Percentiles rank a stretch among this genome's conserved stretches.
These are phyloP conservation scores for Eospalax fontanierii DNA, from an alignment of 2,797 vertebrate genomes.

Conservation along the genomic window DNA sequence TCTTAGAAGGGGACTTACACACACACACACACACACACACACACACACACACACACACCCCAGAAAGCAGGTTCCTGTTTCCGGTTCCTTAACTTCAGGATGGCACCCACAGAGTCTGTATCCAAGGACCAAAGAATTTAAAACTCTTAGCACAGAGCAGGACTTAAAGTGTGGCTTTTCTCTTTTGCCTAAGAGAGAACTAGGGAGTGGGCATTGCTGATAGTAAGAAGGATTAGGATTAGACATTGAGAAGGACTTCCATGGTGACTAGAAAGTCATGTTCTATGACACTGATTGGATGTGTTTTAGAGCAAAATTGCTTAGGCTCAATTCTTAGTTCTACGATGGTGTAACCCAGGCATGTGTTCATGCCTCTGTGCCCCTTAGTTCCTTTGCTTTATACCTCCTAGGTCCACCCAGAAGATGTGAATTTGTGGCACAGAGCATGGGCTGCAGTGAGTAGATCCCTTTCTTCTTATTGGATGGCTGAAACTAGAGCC, in stretches of 20 bases:
- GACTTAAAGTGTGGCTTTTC: not conserved
- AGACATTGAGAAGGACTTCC: conserved; percentile 49
- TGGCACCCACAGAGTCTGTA: not conserved
- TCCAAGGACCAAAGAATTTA: not conserved
- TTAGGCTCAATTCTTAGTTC: not conserved
- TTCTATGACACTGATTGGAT: rapidly evolving
- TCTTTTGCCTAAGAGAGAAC: not conserved
- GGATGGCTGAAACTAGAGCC: too few relatives aligned
- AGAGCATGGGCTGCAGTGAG: not conserved
- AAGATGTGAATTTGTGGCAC: not conserved
- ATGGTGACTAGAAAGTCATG: not conserved
- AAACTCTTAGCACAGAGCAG: not conserved
- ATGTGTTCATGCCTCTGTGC: not conserved
- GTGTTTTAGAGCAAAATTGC: not conserved
- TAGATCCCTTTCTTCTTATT: too few relatives aligned
- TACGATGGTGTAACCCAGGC: rapidly evolving
- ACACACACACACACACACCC: not conserved
- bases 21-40: too few relatives aligned
- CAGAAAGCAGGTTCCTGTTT: not conserved
- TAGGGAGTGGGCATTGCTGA: not conserved
- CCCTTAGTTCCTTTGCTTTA: not conserved
- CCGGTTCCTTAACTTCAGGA: not conserved
- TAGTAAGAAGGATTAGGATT: not conserved
- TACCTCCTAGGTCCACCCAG: not conserved
- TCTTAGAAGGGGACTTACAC: not conserved